Percentiles rank a stretch among this genome's conserved stretches.
Evolutionary conservation across 2,113 vertebrate species (phyloP).

Genomic region (Arvicanthis niloticus): DNA sequence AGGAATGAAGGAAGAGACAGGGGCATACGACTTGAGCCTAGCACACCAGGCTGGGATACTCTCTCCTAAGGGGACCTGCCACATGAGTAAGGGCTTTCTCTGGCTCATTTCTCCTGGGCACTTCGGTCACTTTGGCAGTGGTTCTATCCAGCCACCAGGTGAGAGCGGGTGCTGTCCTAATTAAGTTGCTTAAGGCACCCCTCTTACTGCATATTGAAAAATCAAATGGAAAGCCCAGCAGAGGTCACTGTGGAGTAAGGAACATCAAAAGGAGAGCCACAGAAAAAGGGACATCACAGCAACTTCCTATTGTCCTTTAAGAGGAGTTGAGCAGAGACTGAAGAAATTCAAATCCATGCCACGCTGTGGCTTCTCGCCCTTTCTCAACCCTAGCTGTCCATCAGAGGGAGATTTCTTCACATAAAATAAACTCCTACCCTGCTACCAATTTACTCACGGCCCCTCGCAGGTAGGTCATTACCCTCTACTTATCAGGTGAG

Average conservation of each 20-base stretch:
- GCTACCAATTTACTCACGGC: neutral
- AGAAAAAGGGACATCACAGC: neutral
- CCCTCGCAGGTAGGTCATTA: neutral
- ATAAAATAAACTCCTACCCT: neutral
- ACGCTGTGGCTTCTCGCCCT: accelerated
- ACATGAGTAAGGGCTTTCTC: accelerated
- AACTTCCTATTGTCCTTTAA: neutral
- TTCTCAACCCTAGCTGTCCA: neutral
- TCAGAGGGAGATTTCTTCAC: neutral
- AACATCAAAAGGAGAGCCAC: neutral
- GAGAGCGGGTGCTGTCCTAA: neutral
- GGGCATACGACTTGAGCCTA: neutral
- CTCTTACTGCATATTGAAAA: neutral
- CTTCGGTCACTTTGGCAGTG: neutral
- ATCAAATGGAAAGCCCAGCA: slow-evolving; percentile 19
- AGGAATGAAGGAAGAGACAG: neutral
- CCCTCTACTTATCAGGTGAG: neutral
- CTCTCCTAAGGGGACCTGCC: neutral
- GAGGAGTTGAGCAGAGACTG: accelerated
- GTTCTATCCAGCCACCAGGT: neutral
- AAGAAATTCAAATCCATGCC: neutral
- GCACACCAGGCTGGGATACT: accelerated
- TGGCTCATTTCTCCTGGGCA: neutral
- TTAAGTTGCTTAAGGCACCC: neutral
- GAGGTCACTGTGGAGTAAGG: slow-evolving; percentile 74